A percentile compares a stretch with the other conserved stretches of the same genome.
Evolutionary conservation across 2,888 invertebrate species (phyloP).

Genomic region (Cephus sareptanus): DNA sequence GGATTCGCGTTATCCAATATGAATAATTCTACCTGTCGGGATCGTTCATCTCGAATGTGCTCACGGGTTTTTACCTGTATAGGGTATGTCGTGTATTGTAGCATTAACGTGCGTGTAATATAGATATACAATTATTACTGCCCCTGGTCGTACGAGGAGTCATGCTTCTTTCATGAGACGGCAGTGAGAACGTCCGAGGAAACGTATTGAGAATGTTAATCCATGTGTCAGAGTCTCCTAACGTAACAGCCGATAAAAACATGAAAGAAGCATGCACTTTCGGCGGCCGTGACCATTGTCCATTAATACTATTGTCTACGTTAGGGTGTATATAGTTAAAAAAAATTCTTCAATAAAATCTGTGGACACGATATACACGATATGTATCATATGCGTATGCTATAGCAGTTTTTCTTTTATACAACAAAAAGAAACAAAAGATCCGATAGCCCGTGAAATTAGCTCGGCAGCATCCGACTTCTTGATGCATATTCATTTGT

Average conservation of each 20-base stretch:
- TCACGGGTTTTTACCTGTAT: slow-evolving; percentile 35
- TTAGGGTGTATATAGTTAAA: slow-evolving; percentile 58
- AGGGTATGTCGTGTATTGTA: slow-evolving; percentile 37
- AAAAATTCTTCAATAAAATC: slow-evolving; percentile 36
- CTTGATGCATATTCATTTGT: too few relatives aligned
- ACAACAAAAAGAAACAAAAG: slow-evolving; percentile 14
- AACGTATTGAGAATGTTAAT: neutral
- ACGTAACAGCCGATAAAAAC: neutral
- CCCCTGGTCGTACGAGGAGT: slow-evolving; percentile 48
- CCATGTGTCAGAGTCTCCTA: neutral
- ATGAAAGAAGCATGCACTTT: slow-evolving; percentile 38
- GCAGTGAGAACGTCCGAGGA: neutral
- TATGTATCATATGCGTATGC: slow-evolving; percentile 4
- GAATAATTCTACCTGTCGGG: neutral
- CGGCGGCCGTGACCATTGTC: slow-evolving; percentile 54
- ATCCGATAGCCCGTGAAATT: slow-evolving; percentile 6
- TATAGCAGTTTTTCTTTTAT: slow-evolving; percentile 10
- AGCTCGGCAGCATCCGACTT: too few relatives aligned
- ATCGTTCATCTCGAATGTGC: slow-evolving; percentile 33
- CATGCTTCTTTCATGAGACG: neutral
- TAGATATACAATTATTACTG: slow-evolving; percentile 47
- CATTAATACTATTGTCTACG: slow-evolving; percentile 53
- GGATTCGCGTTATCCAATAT: slow-evolving; percentile 2
- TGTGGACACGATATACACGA: slow-evolving; percentile 29
- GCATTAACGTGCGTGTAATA: slow-evolving; percentile 46